phyloP scores from a whole-genome alignment of 2,113 vertebrate species.

The Lutjanus erythropterus region DNA sequence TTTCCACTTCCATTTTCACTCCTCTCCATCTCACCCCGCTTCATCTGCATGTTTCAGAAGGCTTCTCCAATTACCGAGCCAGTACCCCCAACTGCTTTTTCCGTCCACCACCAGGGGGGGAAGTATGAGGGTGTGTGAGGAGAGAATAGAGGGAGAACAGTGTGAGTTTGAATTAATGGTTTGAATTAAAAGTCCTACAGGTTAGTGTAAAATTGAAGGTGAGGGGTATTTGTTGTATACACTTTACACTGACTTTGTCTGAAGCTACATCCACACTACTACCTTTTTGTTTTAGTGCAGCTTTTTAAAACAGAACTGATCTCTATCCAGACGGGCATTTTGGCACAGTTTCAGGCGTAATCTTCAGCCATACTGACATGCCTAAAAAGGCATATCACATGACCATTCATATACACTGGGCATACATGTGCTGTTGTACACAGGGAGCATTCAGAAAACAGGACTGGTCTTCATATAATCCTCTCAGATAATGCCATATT shows the following conservation, averaged over 20 bases:
- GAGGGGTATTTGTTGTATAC: slow-evolving; percentile 20
- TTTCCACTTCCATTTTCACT: slow-evolving; percentile 69
- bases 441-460: too few relatives aligned
- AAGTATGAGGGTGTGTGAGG: slow-evolving; percentile 47
- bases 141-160: slow-evolving; percentile 61
- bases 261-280: too few relatives aligned
- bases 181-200: slow-evolving; percentile 64
- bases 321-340: too few relatives aligned
- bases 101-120: slow-evolving; percentile 67
- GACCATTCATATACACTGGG: too few relatives aligned
- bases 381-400: too few relatives aligned
- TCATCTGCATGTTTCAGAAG: slow-evolving; percentile 85
- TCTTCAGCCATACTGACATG: too few relatives aligned
- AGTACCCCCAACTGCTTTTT: slow-evolving; percentile 64
- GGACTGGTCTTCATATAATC: too few relatives aligned
- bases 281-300: too few relatives aligned
- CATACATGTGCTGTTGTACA: too few relatives aligned
- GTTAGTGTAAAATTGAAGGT: slow-evolving; percentile 33
- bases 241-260: background rate
- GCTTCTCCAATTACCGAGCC: slow-evolving; percentile 78
- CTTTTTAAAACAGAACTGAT: too few relatives aligned
- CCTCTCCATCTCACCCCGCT: slow-evolving; percentile 62
- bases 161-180: slow-evolving; percentile 75
- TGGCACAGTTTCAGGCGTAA: too few relatives aligned
- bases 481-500: too few relatives aligned